Evolutionary conservation across 2,113 vertebrate species (phyloP), one percentile per base, ranked within the genome.

Genomic region (Amazona guildingii): DNA sequence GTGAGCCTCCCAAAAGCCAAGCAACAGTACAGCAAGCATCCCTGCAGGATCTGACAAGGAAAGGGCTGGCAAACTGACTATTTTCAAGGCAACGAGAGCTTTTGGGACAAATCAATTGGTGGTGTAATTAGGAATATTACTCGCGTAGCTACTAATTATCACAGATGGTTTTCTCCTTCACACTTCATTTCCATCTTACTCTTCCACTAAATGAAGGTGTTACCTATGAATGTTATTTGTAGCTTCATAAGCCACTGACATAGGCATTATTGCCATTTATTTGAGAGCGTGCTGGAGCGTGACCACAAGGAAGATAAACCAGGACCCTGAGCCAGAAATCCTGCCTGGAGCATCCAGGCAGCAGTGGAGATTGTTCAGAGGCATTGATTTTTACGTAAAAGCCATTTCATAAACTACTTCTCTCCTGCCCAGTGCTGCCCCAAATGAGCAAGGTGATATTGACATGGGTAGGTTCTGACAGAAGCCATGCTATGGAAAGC

Each of bases 161-260:
- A 7, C 54, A 90, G 66, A 88, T 37, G 77, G 23, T 74, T 76
- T 39, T 94, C 88, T 85, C 77, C 73, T 96, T 95, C 91, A 90
- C 85, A 88, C 91, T 33, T 86, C 69, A 55, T 95, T 96, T 90
- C 90, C 70, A 86, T 33, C 59, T 88, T 63, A 35, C 48, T 59
- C 66, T 90, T 94, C 86, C 59, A 63, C 69, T 66, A 81, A 87
- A 96, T 90, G 82, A 95, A 96, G 77, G 44, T 72, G 48, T 67
- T 81, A 84, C 66, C 57, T 66, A 31, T 12, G 54, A 79, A 81
- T 33, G 64, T 55, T 72, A 88, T 91, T 93, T 87, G 86, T 16
- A 2, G 70, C 83, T 88, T 85, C 76, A 39, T 64, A 39, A 84
- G 67, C 82, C 87, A 61, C 68, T 95, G 35, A 80, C 70, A 62